Conservation (phyloP, 37 sponge, comb jelly and placozoan species). For the Agelas oroides region DNA sequence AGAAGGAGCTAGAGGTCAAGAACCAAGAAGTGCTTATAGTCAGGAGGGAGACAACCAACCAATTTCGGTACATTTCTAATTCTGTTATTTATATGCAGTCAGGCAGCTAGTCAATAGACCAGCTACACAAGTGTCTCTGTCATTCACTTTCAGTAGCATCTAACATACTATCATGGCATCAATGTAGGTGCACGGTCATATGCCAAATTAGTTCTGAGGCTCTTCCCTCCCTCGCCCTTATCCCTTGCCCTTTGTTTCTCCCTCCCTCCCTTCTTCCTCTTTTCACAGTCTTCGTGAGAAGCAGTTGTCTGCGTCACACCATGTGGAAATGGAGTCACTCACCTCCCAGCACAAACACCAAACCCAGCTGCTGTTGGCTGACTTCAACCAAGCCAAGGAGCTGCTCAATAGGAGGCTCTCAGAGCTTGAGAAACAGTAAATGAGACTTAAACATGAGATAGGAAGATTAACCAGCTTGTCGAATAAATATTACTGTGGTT, state of each 20-base stretch:
- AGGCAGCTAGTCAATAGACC: not conserved
- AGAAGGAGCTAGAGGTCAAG: conserved; percentile 57
- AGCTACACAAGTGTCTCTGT: not conserved
- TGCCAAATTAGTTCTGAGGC: too few species aligned
- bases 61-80: conserved; percentile 51
- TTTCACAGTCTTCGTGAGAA: conserved; percentile 54
- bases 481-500: too few species aligned
- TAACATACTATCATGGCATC: too few species aligned
- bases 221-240: too few species aligned
- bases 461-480: too few species aligned
- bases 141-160: too few species aligned
- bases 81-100: not conserved
- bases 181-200: too few species aligned
- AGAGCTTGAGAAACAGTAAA: conserved; percentile 49
- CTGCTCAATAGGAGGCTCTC: conserved; percentile 52
- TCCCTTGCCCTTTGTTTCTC: too few species aligned
- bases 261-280: too few species aligned
- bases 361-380: conserved; percentile 50
- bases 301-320: conserved; percentile 55
- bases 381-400: conserved; percentile 83
- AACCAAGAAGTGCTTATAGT: conserved; percentile 49
- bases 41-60: conserved; percentile 55
- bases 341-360: conserved; percentile 63
- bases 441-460: not conserved
- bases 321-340: conserved; percentile 65